A percentile compares a stretch with the other conserved stretches of the same genome.
These are phyloP conservation scores for Chloroceryle aenea DNA, from an alignment of 2,113 vertebrate species.

Conservation along the genomic window DNA sequence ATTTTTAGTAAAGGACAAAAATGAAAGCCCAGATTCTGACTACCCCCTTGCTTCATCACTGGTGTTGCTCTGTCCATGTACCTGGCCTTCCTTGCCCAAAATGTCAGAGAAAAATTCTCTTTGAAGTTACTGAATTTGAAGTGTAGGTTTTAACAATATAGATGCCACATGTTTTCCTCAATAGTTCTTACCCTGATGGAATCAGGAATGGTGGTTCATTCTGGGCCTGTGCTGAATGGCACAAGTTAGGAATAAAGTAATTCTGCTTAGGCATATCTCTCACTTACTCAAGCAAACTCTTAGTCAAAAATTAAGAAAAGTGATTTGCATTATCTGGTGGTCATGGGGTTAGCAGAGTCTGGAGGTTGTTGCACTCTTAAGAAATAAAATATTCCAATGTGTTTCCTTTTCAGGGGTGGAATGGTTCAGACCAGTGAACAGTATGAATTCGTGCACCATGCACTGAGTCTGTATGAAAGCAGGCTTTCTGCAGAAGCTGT, in stretches of 20 bases:
- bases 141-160: neutral
- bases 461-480: conserved; percentile 88
- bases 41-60: neutral
- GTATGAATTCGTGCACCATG: conserved; percentile 97
- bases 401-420: conserved; percentile 84
- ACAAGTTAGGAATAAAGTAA: neutral
- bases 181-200: neutral
- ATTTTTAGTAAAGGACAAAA: conserved; percentile 69
- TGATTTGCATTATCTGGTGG: neutral
- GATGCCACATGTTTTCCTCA: neutral
- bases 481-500: conserved; percentile 84
- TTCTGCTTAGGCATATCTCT: neutral
- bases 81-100: neutral
- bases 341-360: neutral
- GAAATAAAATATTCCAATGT: neutral
- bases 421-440: conserved; percentile 99
- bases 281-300: neutral
- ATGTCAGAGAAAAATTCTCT: neutral
- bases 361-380: neutral
- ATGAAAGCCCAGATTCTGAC: conserved; percentile 36
- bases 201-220: neutral
- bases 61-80: neutral
- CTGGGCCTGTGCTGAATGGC: neutral
- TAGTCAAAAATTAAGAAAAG: neutral
- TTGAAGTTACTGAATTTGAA: neutral